phyloP scores from a whole-genome alignment of 2,797 vertebrate genomes.

The Cacajao melanocephalus region DNA sequence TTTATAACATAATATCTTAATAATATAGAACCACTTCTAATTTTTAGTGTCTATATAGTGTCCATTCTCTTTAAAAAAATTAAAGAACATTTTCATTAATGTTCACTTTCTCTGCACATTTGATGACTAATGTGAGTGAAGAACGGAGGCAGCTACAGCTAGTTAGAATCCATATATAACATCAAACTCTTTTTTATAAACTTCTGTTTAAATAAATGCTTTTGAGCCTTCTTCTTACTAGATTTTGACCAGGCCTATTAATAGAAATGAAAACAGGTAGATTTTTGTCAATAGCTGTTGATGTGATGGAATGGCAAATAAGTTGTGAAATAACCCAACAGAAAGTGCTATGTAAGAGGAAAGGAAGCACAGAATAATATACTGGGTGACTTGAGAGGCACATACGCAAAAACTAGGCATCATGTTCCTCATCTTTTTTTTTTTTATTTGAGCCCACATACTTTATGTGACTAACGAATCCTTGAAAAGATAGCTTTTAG shows the following conservation, averaged over 20 bases:
- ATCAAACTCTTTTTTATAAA: neutral
- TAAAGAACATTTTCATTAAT: conserved; percentile 27
- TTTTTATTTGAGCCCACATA: neutral
- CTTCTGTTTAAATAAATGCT: neutral
- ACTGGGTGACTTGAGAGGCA: neutral
- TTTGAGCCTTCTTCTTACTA: neutral
- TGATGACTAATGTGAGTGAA: neutral
- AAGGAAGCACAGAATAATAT: neutral
- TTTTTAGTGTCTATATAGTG: neutral
- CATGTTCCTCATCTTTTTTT: neutral
- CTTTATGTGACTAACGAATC: neutral
- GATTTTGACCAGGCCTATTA: neutral
- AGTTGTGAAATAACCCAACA: neutral
- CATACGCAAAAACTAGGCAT: neutral
- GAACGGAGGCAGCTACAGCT: neutral
- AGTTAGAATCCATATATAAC: neutral
- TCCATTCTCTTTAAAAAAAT: neutral
- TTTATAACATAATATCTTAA: neutral
- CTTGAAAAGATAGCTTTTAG: neutral
- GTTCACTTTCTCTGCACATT: neutral
- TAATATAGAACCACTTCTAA: neutral
- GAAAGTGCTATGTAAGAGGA: neutral
- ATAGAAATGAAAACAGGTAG: neutral
- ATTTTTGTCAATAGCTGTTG: neutral
- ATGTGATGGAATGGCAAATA: neutral